Percentiles rank a stretch among this genome's conserved stretches.
Conservation (phyloP, 2,888 invertebrate species). For the Acleris literana region DNA sequence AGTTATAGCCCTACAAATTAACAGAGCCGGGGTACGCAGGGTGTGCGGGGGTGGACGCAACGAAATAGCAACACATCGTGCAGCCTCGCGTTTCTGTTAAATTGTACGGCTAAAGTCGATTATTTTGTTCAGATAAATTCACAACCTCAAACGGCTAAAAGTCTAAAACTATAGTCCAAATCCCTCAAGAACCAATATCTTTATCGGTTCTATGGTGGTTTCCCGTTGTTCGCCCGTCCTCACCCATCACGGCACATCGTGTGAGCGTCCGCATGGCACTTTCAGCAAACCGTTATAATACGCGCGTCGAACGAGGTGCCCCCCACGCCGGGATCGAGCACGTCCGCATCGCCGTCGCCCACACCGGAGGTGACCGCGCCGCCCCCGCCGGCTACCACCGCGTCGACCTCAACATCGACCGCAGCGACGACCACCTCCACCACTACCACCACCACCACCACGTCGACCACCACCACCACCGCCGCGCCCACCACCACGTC, state of each 20-base stretch:
- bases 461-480: constrained; percentile 46
- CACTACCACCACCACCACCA: constrained; percentile 37
- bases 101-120: too few species aligned
- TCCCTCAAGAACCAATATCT: not conserved
- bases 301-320: constrained; percentile 76
- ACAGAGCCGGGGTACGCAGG: too few species aligned
- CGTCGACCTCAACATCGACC: constrained; percentile 42
- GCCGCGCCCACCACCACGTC: constrained; percentile 40
- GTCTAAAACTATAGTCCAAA: not conserved
- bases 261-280: constrained; percentile 82
- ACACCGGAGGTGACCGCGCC: constrained; percentile 54
- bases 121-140: too few species aligned
- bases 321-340: constrained; percentile 56
- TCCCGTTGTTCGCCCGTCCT: constrained; percentile 62
- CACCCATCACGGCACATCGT: constrained; percentile 67
- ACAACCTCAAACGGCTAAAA: too few species aligned
- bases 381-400: constrained; percentile 48
- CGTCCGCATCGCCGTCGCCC: constrained; percentile 55
- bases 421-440: constrained; percentile 26
- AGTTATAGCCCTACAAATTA: not conserved
- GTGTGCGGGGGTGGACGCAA: too few species aligned
- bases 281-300: constrained; percentile 82
- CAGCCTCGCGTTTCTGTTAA: too few species aligned
- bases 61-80: too few species aligned
- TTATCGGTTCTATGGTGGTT: not conserved